Conservation (phyloP, 2,888 invertebrate species). For the Ochlodes sylvanus region DNA sequence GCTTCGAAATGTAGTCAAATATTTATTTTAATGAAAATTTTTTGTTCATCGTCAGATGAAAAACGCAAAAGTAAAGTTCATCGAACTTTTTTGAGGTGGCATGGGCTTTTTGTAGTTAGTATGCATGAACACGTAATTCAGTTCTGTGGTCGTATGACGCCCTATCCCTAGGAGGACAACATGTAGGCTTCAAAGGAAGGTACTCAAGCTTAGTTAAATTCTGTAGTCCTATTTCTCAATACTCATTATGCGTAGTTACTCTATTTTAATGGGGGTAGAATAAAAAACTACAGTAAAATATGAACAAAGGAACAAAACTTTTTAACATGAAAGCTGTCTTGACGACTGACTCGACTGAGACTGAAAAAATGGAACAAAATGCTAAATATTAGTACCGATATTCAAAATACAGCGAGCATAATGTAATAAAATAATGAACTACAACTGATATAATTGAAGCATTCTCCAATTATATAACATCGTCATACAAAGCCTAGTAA, state of each 20-base stretch:
- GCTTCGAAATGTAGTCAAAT: not conserved
- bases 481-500: constrained; percentile 21
- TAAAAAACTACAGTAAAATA: too few species aligned
- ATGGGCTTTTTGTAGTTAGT: constrained; percentile 9
- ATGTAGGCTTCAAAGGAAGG: not conserved
- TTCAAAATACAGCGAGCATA: too few species aligned
- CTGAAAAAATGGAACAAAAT: too few species aligned
- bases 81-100: constrained; percentile 4
- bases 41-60: not conserved
- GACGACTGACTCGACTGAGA: too few species aligned
- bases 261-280: too few species aligned
- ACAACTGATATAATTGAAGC: not conserved
- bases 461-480: constrained; percentile 3
- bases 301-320: too few species aligned
- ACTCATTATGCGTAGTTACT: not conserved
- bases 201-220: not conserved
- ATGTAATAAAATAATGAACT: not conserved
- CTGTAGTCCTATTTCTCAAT: not conserved
- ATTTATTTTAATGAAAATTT: not conserved
- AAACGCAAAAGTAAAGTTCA: not conserved
- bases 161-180: not conserved
- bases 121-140: constrained; percentile 2
- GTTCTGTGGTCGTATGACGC: constrained; percentile 8
- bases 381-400: too few species aligned
- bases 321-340: too few species aligned